Conservation (phyloP, 2,888 invertebrate species). For the Eilema caniola region DNA sequence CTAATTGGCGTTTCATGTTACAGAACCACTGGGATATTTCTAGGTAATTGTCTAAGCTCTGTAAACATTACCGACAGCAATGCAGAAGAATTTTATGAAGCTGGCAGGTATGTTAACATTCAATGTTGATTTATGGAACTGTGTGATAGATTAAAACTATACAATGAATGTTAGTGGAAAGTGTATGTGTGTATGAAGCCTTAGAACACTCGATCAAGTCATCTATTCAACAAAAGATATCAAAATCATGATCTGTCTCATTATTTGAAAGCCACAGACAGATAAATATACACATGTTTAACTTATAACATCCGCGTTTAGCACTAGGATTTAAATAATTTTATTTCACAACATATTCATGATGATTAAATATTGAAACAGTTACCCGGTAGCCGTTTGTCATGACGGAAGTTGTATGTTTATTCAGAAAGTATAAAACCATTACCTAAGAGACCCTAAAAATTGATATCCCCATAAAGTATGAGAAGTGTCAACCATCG, state of each 20-base stretch:
- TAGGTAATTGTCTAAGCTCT: not conserved
- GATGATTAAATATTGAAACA: not conserved
- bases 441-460: conserved; percentile 17
- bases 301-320: too few relatives aligned
- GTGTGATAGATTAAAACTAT: not conserved
- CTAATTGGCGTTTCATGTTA: not conserved
- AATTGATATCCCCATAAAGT: conserved; percentile 31
- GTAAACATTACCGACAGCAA: not conserved
- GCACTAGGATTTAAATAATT: too few relatives aligned
- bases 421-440: not conserved
- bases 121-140: not conserved
- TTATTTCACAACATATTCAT: not conserved
- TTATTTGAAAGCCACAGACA: too few relatives aligned
- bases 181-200: too few relatives aligned
- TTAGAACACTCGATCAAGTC: not conserved
- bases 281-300: too few relatives aligned
- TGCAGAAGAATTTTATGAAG: not conserved
- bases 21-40: not conserved
- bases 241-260: too few relatives aligned
- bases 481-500: conserved; percentile 41
- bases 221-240: not conserved
- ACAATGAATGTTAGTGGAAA: not conserved
- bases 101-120: not conserved
- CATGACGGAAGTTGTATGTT: not conserved
- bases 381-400: not conserved